Conservation (phyloP, 2,113 vertebrate genomes). For the Cavia porcellus region DNA sequence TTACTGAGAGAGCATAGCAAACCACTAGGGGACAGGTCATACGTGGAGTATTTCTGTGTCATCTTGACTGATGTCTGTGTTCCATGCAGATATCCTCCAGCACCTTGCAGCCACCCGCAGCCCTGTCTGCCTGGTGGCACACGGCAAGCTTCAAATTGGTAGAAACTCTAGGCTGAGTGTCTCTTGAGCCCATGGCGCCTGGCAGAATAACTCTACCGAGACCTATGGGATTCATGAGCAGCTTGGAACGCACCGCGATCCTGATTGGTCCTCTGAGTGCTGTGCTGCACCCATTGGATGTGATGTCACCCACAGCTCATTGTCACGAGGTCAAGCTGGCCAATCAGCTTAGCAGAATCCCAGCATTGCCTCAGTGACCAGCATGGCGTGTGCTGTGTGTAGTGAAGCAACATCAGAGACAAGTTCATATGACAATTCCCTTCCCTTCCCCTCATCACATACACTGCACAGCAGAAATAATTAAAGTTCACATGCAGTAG, state of each 20-base stretch:
- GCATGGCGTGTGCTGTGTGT: background rate
- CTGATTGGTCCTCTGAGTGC: slow-evolving; percentile 33
- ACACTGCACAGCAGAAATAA: slow-evolving; percentile 18
- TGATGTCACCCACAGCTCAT: background rate
- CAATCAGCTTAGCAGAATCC: background rate
- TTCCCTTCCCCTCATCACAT: slow-evolving; percentile 42
- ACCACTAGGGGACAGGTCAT: background rate
- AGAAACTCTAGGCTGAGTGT: background rate
- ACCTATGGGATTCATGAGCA: background rate
- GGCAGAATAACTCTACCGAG: background rate
- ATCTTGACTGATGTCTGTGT: slow-evolving; percentile 1
- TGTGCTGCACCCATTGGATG: background rate
- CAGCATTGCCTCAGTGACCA: background rate
- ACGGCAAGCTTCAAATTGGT: background rate
- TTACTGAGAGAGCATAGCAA: slow-evolving; percentile 30
- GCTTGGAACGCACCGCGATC: background rate
- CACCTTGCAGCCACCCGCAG: background rate
- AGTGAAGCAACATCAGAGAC: slow-evolving; percentile 1
- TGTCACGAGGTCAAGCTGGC: background rate
- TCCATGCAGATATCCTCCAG: background rate
- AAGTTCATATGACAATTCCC: background rate
- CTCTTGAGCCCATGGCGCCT: background rate
- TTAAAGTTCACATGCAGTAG: slow-evolving; percentile 1
- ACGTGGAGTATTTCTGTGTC: background rate
- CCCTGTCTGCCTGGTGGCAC: background rate